Evolutionary conservation across 2,888 invertebrate genomes (phyloP).

Genomic region (Ellobium chinense): DNA sequence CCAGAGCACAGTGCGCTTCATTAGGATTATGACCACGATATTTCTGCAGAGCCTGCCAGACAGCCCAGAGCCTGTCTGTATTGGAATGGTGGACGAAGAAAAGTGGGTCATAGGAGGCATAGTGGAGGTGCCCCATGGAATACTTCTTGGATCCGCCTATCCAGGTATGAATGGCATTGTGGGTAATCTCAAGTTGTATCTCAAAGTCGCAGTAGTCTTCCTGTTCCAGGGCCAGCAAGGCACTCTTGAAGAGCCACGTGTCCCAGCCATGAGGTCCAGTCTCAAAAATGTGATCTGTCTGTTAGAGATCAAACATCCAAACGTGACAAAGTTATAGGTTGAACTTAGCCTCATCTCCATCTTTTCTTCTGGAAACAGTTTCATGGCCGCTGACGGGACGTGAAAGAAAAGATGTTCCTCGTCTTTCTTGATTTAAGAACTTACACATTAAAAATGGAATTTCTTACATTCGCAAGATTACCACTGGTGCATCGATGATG

Average conservation of each 20-base stretch:
- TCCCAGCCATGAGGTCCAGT: slow-evolving; percentile 46
- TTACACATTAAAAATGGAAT: no score
- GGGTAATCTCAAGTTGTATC: slow-evolving; percentile 55
- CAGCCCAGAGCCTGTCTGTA: slow-evolving; percentile 55
- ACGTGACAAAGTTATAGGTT: no score
- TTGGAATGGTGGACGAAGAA: slow-evolving; percentile 57
- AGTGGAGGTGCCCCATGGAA: slow-evolving; percentile 54
- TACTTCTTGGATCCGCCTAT: slow-evolving; percentile 50
- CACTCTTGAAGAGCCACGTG: slow-evolving; percentile 55
- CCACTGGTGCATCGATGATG: no score
- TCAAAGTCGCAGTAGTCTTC: slow-evolving; percentile 58
- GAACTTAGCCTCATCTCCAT: no score
- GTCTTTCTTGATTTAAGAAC: no score
- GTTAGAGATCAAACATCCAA: no score
- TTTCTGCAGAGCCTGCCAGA: slow-evolving; percentile 57
- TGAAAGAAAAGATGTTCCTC: no score
- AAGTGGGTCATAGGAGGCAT: slow-evolving; percentile 55
- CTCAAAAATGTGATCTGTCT: slow-evolving; percentile 21
- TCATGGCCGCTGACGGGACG: no score
- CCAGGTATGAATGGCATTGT: slow-evolving; percentile 54
- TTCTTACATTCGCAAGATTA: no score
- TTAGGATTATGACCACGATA: slow-evolving; percentile 52
- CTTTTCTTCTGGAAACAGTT: no score
- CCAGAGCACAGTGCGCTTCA: slow-evolving; percentile 55
- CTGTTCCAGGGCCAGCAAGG: slow-evolving; percentile 52